These are phyloP conservation scores for Amphipoea lucens DNA, from an alignment of 2,888 invertebrate species.

Conservation along the genomic window DNA sequence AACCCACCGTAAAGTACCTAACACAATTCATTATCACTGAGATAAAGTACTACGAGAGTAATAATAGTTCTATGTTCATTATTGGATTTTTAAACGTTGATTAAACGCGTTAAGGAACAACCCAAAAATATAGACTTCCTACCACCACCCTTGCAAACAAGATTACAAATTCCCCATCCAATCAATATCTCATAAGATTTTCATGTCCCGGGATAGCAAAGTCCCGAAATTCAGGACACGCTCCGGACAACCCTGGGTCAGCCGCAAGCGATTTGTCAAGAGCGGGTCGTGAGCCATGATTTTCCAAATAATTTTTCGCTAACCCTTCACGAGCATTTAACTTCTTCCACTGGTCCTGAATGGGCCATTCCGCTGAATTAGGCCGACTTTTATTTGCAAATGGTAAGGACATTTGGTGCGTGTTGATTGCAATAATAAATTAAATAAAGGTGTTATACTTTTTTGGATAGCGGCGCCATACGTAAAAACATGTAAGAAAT, in stretches of 20 bases:
- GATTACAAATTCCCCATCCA: slow-evolving; percentile 28
- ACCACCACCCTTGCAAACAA: neutral
- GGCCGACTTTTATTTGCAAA: no score
- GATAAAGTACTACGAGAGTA: no score
- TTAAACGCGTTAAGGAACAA: no score
- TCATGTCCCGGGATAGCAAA: slow-evolving; percentile 7
- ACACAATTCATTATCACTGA: no score
- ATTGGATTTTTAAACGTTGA: neutral
- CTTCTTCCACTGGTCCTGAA: slow-evolving; percentile 51
- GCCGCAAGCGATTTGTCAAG: slow-evolving; percentile 74
- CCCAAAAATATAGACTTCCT: neutral
- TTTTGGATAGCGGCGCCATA: no score
- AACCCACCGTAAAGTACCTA: no score
- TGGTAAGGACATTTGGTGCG: no score
- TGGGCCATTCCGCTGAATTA: no score
- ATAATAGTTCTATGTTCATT: no score
- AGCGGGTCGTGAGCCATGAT: slow-evolving; percentile 65
- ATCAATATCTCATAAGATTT: slow-evolving; percentile 41
- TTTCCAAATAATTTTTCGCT: slow-evolving; percentile 72
- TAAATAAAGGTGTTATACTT: no score
- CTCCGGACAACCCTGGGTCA: slow-evolving; percentile 55
- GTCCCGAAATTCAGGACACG: slow-evolving; percentile 2
- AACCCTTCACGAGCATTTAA: slow-evolving; percentile 66
- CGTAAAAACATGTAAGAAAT: no score
- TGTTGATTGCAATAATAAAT: no score